phyloP scores from a whole-genome alignment of 92 coral and sea anemone genomes.

The Virgularia gustaviana region DNA sequence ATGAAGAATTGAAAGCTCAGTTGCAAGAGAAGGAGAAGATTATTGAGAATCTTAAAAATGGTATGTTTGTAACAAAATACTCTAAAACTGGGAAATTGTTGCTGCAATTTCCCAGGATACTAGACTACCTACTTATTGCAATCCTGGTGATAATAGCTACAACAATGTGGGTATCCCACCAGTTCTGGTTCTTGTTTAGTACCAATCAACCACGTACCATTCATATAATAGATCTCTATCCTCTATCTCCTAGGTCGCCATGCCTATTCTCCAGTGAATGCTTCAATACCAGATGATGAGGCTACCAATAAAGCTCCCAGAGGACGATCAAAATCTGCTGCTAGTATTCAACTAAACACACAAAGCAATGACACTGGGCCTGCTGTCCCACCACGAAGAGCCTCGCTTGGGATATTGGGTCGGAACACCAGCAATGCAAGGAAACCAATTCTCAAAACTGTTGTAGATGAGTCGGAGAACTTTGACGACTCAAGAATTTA shows the following conservation, averaged over 20 bases:
- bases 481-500: too few relatives aligned
- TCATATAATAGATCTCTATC: too few relatives aligned
- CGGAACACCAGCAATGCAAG: not conserved
- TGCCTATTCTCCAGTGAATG: too few relatives aligned
- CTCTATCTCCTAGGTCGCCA: too few relatives aligned
- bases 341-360: not conserved
- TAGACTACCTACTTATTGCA: too few relatives aligned
- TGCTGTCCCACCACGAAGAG: constrained; percentile 35
- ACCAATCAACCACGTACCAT: too few relatives aligned
- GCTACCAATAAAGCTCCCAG: not conserved
- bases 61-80: constrained; percentile 2
- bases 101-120: too few relatives aligned
- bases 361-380: not conserved
- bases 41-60: constrained; percentile 17
- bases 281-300: too few relatives aligned
- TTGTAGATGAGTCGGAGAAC: not conserved
- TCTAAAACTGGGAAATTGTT: constrained; percentile 6
- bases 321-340: not conserved
- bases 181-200: too few relatives aligned
- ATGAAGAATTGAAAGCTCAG: constrained; percentile 8
- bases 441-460: not conserved
- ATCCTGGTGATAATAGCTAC: too few relatives aligned
- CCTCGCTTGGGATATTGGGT: constrained; percentile 20
- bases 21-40: constrained; percentile 22
- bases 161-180: too few relatives aligned